Conservation (phyloP, 2,113 vertebrate species). For the Ochotona curzoniae region DNA sequence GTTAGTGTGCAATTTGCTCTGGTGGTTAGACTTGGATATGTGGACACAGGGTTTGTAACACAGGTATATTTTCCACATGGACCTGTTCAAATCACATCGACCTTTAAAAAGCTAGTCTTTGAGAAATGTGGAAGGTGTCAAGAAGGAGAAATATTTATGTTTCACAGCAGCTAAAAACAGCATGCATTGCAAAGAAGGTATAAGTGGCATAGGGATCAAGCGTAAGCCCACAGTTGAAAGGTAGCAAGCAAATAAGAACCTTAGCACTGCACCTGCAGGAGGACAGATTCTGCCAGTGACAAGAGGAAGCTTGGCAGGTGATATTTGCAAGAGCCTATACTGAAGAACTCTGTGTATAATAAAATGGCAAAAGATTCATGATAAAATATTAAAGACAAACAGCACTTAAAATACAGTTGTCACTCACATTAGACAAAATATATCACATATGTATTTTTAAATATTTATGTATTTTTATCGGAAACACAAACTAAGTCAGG, state of each 20-base stretch:
- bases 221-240: neutral
- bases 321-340: neutral
- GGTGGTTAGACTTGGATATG: neutral
- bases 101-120: neutral
- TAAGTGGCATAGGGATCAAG: neutral
- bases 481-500: too few relatives aligned
- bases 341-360: neutral
- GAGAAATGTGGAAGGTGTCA: neutral
- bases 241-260: neutral
- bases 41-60: neutral
- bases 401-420: neutral
- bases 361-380: neutral
- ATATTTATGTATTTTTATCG: neutral
- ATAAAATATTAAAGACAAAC: neutral
- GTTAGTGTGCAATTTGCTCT: neutral
- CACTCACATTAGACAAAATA: neutral
- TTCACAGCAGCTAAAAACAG: neutral
- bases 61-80: neutral
- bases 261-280: neutral
- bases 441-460: neutral
- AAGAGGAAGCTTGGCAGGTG: neutral
- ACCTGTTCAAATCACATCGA: neutral
- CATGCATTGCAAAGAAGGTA: rapidly evolving
- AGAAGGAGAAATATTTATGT: neutral
- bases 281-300: neutral